Percentiles rank a stretch among this genome's conserved stretches.
Conservation (phyloP, 2,797 vertebrate species). For the Coccyzus lansbergi region DNA sequence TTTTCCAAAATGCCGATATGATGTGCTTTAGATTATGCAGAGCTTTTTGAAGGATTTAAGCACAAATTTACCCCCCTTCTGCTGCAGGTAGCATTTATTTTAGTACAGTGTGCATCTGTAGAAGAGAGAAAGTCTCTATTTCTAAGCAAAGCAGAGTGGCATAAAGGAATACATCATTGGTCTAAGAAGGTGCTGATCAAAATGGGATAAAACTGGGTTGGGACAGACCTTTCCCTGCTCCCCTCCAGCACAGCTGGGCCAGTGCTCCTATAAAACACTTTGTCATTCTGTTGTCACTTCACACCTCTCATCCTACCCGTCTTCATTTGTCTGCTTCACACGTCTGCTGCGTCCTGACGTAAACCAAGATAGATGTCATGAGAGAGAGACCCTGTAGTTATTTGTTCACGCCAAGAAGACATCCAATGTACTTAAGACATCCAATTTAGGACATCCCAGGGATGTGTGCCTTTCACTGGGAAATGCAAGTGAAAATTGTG, state of each 20-base stretch:
- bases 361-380: neutral
- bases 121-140: neutral
- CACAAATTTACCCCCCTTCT: neutral
- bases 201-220: neutral
- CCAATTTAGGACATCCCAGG: neutral
- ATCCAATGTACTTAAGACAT: neutral
- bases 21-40: neutral
- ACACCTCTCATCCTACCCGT: neutral
- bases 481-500: too few relatives aligned
- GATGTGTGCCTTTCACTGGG: too few relatives aligned
- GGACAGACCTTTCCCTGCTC: neutral
- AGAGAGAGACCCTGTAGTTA: neutral
- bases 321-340: neutral
- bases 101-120: too few relatives aligned
- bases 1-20: neutral
- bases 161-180: neutral
- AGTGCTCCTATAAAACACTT: neutral
- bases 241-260: neutral
- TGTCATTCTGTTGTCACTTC: slow-evolving; percentile 10
- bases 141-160: neutral
- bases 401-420: neutral
- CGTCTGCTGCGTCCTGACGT: neutral
- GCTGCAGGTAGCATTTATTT: neutral
- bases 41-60: neutral
- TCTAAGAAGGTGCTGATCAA: neutral